Evolutionary conservation across 1,140 invertebrate genomes (phyloP).

Genomic region (Pentalonia nigronervosa): DNA sequence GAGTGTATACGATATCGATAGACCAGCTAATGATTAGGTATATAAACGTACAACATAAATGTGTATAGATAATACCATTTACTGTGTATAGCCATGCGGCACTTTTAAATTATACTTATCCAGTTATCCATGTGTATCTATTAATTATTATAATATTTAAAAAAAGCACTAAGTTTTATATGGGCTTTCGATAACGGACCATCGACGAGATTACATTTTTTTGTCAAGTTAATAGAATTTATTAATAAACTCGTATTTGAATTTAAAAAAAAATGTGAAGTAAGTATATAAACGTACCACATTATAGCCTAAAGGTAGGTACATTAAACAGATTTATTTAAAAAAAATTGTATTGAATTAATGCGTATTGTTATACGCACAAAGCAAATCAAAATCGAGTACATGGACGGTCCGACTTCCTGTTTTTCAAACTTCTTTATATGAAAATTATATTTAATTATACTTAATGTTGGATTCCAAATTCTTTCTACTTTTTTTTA

Average conservation of each 20-base stretch:
- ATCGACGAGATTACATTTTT: background rate
- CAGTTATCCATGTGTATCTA: too few species aligned
- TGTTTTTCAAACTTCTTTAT: slow-evolving; percentile 14
- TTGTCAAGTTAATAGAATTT: background rate
- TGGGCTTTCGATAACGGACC: background rate
- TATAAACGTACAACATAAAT: background rate
- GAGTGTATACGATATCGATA: background rate
- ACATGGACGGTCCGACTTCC: background rate
- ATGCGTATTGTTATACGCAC: background rate
- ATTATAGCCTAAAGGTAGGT: background rate
- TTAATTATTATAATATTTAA: background rate
- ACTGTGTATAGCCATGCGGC: background rate
- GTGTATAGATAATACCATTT: background rate
- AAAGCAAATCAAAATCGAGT: slow-evolving; percentile 26
- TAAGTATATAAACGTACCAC: background rate
- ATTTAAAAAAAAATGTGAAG: background rate
- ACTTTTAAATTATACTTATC: background rate
- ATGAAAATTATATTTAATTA: slow-evolving; percentile 34
- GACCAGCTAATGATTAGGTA: background rate
- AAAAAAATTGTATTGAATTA: background rate
- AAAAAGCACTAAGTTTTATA: background rate
- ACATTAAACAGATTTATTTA: background rate
- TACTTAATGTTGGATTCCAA: slow-evolving; percentile 21
- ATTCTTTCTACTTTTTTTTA: background rate
- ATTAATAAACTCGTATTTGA: background rate